These are phyloP conservation scores for Anser cygnoides DNA, from an alignment of 2,113 vertebrate species.

Conservation along the genomic window DNA sequence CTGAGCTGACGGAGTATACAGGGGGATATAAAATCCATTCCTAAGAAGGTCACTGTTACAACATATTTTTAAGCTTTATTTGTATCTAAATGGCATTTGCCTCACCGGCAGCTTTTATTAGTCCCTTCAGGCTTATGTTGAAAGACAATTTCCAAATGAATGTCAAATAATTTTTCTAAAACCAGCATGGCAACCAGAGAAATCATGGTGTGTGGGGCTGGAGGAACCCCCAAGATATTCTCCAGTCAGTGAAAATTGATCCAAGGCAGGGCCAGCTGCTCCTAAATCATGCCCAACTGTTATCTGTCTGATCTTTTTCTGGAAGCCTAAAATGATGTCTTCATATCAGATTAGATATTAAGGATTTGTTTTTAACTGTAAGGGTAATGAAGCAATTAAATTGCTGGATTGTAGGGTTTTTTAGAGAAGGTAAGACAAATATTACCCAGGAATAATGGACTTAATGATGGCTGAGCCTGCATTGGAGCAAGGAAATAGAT, in stretches of 20 bases:
- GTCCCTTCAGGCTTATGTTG: neutral
- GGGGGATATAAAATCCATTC: neutral
- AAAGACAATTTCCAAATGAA: neutral
- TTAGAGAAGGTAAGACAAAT: neutral
- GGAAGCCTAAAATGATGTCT: neutral
- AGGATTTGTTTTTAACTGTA: neutral
- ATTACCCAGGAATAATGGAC: neutral
- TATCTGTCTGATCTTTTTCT: neutral
- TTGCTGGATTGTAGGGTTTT: neutral
- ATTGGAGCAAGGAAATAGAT: neutral
- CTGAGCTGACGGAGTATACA: neutral
- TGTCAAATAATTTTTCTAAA: neutral
- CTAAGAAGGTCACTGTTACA: neutral
- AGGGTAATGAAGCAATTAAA: neutral
- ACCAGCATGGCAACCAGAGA: neutral
- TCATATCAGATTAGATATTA: neutral
- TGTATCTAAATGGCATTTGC: neutral
- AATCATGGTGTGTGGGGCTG: neutral
- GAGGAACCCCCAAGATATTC: fast-evolving
- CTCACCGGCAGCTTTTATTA: neutral
- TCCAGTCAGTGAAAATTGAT: neutral
- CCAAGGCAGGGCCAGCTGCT: neutral
- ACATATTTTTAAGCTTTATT: neutral
- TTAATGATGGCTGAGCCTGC: fast-evolving
- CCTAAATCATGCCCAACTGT: neutral